Conservation (phyloP, 2,113 vertebrate genomes). For the Ellobius talpinus region DNA sequence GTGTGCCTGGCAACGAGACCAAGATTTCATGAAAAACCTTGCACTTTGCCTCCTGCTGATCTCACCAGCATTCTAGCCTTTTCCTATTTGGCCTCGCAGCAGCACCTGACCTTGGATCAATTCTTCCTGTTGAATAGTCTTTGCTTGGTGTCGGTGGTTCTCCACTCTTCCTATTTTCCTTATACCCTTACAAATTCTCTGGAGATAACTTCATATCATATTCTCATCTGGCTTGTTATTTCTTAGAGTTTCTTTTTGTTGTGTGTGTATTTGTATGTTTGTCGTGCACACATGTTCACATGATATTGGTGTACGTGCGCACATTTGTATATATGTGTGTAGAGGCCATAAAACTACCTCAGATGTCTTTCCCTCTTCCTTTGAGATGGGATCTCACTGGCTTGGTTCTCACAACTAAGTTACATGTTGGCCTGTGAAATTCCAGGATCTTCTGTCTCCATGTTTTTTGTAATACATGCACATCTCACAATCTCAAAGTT, state of each 20-base stretch:
- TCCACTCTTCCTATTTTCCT: not conserved
- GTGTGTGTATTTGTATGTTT: not conserved
- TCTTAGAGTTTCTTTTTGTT: not conserved
- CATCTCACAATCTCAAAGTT: not conserved
- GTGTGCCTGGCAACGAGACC: not conserved
- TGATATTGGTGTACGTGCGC: not conserved
- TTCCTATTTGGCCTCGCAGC: not conserved
- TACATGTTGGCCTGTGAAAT: not conserved
- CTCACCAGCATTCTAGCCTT: not conserved
- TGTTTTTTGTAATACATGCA: not conserved
- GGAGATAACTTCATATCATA: not conserved
- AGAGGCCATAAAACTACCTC: not conserved
- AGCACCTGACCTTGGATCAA: not conserved
- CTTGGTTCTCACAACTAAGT: not conserved
- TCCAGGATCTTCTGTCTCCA: not conserved
- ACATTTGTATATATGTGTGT: not conserved
- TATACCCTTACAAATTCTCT: not conserved
- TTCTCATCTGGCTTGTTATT: not conserved
- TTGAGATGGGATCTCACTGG: not conserved
- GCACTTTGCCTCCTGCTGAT: not conserved
- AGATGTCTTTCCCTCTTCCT: not conserved
- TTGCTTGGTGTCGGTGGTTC: not conserved
- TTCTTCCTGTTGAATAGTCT: not conserved
- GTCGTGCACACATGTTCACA: not conserved
- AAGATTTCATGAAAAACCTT: not conserved